phyloP scores from a whole-genome alignment of 2,797 vertebrate species.

The Pelobates cultripes region DNA sequence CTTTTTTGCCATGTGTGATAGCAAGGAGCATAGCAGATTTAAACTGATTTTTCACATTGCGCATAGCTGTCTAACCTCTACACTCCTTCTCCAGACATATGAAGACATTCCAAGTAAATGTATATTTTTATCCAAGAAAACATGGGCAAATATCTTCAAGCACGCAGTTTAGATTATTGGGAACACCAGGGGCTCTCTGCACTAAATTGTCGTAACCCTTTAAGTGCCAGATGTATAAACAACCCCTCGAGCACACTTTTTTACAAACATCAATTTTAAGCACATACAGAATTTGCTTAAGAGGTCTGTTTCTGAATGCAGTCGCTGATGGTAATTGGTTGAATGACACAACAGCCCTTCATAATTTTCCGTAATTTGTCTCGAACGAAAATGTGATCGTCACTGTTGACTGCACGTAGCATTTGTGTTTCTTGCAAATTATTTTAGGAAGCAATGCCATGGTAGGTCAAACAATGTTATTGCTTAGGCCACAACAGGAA shows the following conservation, averaged over 20 bases:
- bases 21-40: no score
- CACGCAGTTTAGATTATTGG: background rate
- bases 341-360: conserved; percentile 7
- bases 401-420: background rate
- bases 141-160: no score
- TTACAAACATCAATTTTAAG: background rate
- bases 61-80: no score
- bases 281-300: background rate
- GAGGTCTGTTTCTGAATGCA: background rate
- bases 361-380: conserved; percentile 26
- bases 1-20: no score
- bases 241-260: background rate
- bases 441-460: background rate
- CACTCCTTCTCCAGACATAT: no score
- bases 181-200: background rate
- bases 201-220: background rate
- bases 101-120: no score
- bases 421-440: conserved; percentile 1
- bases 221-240: background rate
- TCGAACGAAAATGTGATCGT: background rate
- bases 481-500: background rate
- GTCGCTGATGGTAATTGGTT: conserved; percentile 18
- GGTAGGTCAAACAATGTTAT: background rate
- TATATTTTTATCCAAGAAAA: no score
- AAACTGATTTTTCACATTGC: no score